phyloP scores from a whole-genome alignment of 2,888 invertebrate genomes.

The Physocephala rufipes region DNA sequence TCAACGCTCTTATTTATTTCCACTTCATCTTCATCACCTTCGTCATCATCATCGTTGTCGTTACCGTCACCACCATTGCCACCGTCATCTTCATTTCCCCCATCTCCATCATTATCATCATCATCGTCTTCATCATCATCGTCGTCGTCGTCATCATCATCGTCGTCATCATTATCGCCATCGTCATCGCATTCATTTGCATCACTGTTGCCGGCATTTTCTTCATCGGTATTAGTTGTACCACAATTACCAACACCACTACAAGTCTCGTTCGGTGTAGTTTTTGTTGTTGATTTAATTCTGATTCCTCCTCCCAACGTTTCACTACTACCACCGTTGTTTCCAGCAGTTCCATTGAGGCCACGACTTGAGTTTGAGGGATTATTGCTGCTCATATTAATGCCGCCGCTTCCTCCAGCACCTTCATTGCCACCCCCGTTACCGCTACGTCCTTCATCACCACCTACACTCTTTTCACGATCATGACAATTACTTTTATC shows the following conservation, averaged over 20 bases:
- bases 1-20: constrained; percentile 21
- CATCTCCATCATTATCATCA: constrained; percentile 43
- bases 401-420: constrained; percentile 44
- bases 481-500: constrained; percentile 40
- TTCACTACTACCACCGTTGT: constrained; percentile 15
- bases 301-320: constrained; percentile 21
- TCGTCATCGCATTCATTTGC: constrained; percentile 14
- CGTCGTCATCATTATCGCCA: constrained; percentile 11
- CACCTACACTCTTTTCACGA: constrained; percentile 29
- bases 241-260: neutral
- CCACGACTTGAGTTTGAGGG: constrained; percentile 37
- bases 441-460: constrained; percentile 27
- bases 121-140: constrained; percentile 48
- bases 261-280: constrained; percentile 19
- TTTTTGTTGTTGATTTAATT: constrained; percentile 34
- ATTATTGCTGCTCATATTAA: constrained; percentile 39
- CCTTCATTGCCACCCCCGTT: constrained; percentile 30
- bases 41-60: constrained; percentile 10
- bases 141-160: constrained; percentile 14
- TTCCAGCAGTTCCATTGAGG: constrained; percentile 36
- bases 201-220: constrained; percentile 18
- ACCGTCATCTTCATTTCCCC: constrained; percentile 23
- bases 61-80: constrained; percentile 28
- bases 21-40: constrained; percentile 18
- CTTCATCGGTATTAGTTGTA: constrained; percentile 26